Evolutionary conservation across 2,888 invertebrate species (phyloP).

Genomic region (Diogma glabrata): DNA sequence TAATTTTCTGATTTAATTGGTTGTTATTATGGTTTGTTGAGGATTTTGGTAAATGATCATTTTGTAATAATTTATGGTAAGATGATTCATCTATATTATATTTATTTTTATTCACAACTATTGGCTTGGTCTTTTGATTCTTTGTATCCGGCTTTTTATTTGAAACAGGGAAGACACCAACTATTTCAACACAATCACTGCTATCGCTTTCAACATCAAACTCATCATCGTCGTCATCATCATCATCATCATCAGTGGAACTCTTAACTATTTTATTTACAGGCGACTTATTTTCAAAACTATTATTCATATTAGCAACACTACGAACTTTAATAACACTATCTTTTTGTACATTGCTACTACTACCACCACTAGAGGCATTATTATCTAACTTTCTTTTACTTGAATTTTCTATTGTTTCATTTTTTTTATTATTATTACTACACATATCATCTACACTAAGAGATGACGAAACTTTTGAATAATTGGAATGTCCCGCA

Average conservation of each 20-base stretch:
- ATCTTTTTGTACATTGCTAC: conserved; percentile 10
- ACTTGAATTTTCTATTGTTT: conserved; percentile 1
- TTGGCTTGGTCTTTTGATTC: background rate
- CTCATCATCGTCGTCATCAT: background rate
- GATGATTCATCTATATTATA: conserved; percentile 15
- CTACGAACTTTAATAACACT: conserved; percentile 16
- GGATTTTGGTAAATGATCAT: no score
- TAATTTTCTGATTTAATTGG: conserved; percentile 5
- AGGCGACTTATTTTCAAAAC: conserved; percentile 4
- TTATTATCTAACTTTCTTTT: conserved; percentile 3
- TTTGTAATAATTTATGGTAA: no score
- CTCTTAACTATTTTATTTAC: background rate
- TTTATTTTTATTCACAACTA: conserved; percentile 15
- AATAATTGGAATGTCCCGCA: conserved; percentile 6
- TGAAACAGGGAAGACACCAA: conserved; percentile 27
- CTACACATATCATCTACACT: conserved; percentile 4
- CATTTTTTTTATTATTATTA: conserved; percentile 1
- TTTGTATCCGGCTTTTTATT: background rate
- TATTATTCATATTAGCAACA: conserved; percentile 17
- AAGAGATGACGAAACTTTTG: background rate
- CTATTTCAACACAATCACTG: conserved; percentile 35
- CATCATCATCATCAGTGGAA: conserved; percentile 6
- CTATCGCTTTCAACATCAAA: conserved; percentile 2
- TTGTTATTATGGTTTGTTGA: no score
- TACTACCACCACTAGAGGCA: background rate